Evolutionary conservation across 2,797 vertebrate genomes (phyloP).

Genomic region (Kryptolebias ocellatus): DNA sequence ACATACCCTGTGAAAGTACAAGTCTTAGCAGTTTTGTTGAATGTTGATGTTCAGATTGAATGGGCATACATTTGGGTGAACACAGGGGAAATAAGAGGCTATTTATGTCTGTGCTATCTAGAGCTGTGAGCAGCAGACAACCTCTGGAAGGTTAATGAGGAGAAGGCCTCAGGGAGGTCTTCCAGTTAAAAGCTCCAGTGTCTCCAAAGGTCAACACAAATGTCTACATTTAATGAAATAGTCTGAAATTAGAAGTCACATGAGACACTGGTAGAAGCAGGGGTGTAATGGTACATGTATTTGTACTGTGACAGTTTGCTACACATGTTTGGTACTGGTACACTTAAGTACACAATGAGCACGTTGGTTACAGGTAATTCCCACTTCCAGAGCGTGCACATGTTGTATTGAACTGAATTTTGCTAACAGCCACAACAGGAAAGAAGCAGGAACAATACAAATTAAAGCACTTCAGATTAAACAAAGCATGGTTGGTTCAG

Average conservation of each 20-base stretch:
- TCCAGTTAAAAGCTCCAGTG: slow-evolving; percentile 47
- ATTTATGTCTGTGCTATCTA: slow-evolving; percentile 67
- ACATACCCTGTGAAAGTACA: slow-evolving; percentile 7
- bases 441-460: too few species aligned
- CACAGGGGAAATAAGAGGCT: slow-evolving; percentile 61
- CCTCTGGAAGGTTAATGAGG: slow-evolving; percentile 76
- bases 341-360: too few species aligned
- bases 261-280: slow-evolving; percentile 10
- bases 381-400: neutral
- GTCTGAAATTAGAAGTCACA: slow-evolving; percentile 61
- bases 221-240: slow-evolving; percentile 56
- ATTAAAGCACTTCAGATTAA: too few species aligned
- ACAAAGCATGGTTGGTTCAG: too few species aligned
- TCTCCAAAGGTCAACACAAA: slow-evolving; percentile 45
- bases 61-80: slow-evolving; percentile 15
- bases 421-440: too few species aligned
- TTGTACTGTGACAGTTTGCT: too few species aligned
- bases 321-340: too few species aligned
- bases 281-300: neutral
- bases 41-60: slow-evolving; percentile 58
- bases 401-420: slow-evolving; percentile 19
- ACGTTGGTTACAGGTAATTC: too few species aligned
- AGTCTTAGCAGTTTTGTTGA: slow-evolving; percentile 25
- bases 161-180: slow-evolving; percentile 55
- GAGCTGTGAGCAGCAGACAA: slow-evolving; percentile 63